Evolutionary conservation across 2,797 vertebrate species (phyloP).

Genomic region (Darevskia nairensis): DNA sequence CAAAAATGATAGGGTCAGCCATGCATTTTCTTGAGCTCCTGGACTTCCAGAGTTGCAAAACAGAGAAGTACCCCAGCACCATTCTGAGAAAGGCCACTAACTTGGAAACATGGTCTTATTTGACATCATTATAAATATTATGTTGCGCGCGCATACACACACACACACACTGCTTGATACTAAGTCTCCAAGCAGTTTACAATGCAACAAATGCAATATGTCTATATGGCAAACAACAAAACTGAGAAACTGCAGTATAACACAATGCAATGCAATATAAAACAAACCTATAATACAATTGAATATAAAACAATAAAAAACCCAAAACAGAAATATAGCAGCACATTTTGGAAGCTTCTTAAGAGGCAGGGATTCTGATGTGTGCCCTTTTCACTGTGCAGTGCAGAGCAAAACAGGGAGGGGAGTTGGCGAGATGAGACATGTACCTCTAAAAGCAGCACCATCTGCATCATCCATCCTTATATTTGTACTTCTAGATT

Average conservation of each 20-base stretch:
- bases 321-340: too few species aligned
- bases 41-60: neutral
- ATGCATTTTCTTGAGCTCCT: neutral
- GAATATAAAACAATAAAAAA: too few species aligned
- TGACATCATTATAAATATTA: neutral
- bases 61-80: slow-evolving; percentile 31
- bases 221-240: too few species aligned
- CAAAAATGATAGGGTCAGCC: neutral
- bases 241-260: too few species aligned
- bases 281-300: too few species aligned
- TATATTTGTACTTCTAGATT: slow-evolving; percentile 30
- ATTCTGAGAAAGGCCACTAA: slow-evolving; percentile 39
- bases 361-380: too few species aligned
- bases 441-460: slow-evolving; percentile 30
- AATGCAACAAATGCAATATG: too few species aligned
- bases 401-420: slow-evolving; percentile 50
- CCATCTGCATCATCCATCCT: slow-evolving; percentile 55
- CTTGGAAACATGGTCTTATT: neutral
- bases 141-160: too few species aligned
- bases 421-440: slow-evolving; percentile 35
- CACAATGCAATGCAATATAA: too few species aligned
- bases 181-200: too few species aligned
- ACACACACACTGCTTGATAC: too few species aligned
- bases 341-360: too few species aligned
- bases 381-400: slow-evolving; percentile 36